Base-by-base conservation (phyloP, 23 tunicate genomes). In the Halocynthia roretzi region DNA sequence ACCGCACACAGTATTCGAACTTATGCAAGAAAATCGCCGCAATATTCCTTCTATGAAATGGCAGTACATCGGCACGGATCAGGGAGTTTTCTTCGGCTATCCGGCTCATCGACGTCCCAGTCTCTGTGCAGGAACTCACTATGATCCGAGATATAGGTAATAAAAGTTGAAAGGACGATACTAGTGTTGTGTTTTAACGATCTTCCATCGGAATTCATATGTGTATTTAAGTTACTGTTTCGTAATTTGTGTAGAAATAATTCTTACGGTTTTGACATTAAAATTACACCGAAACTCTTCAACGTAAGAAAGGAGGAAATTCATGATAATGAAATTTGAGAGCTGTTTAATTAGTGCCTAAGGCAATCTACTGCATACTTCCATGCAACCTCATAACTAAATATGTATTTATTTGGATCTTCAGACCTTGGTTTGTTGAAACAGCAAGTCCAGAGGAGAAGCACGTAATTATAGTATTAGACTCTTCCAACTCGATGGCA, bases 341-440 rank as follows among this genome's bases (percentile, higher is more conserved):
- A 4, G 44, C 44, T 31, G 44, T 4, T 31, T 0, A 4, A 31
- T 31, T 4, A 31, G 4, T 31, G 44, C 44, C 44, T 0, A 31
- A 31, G 44, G 44, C 44, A 31, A 31, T 0, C 44, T 31, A 31
- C 44, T 31, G 44, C 44, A 31, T 0, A 31, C 44, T 31, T 31
- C 44, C 44, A 31, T 31, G 44, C 44, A 31, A 31, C 44, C 44
- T 31, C 44, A 31, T 31, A 31, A 31, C 44, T 31, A 31, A 31
- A 31, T 31, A 31, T 31, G 44, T 31, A 31, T 31, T 31, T 31
- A 31, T 31, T 31, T 31, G 44, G 44, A 31, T 58, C 65, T 79
- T 12, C 62, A 80, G 83, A 54, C 83, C 83, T 14, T 80, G 83
- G 83, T 80, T 67, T 56, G 68, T 68, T 12, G 83, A 80, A 53